Evolutionary conservation across 2,797 vertebrate species (phyloP).

Genomic region (Okamejei kenojei): DNA sequence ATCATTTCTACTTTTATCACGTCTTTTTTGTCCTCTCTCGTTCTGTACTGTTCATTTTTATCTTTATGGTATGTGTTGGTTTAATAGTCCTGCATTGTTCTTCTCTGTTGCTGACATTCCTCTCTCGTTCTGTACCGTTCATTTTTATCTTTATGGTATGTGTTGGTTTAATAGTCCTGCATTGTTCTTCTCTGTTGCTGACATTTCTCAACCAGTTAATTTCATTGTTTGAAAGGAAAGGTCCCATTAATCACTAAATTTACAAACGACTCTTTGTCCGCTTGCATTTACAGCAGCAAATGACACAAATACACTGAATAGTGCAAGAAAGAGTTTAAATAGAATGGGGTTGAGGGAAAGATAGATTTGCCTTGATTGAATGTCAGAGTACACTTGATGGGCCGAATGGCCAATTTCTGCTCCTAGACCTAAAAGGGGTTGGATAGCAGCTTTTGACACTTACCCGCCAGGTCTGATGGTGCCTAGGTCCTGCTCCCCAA

Average conservation of each 20-base stretch:
- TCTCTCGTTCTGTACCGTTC: neutral
- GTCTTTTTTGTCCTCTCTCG: neutral
- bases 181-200: neutral
- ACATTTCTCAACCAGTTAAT: too few relatives aligned
- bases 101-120: neutral
- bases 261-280: neutral
- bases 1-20: neutral
- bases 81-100: neutral
- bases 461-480: constrained; percentile 32
- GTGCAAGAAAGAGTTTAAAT: neutral
- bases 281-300: neutral
- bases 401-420: too few relatives aligned
- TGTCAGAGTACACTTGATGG: too few relatives aligned
- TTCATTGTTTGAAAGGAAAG: neutral
- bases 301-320: neutral
- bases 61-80: too few relatives aligned
- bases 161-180: neutral
- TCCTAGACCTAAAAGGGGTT: neutral
- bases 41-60: neutral
- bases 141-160: too few relatives aligned
- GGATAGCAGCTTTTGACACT: constrained; percentile 20
- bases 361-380: too few relatives aligned
- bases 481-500: constrained; percentile 30
- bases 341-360: too few relatives aligned
- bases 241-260: neutral